Conservation (phyloP, 1,140 invertebrate genomes). For the Hormaphis cornu region DNA sequence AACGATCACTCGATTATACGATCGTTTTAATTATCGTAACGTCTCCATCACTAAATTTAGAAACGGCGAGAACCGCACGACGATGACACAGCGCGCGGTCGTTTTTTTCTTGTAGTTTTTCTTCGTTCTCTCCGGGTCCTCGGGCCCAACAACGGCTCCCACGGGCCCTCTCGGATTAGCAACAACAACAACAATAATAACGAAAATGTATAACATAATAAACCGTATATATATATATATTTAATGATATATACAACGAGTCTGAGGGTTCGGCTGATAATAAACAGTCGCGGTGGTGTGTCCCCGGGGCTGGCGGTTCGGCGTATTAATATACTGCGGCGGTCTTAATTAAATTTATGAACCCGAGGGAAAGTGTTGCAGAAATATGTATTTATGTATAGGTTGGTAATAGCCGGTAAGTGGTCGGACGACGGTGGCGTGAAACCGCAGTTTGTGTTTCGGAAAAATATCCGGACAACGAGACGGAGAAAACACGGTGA, state of each 20-base stretch:
- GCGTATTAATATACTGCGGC: no score
- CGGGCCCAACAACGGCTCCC: constrained; percentile 4
- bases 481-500: no score
- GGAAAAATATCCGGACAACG: no score
- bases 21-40: no score
- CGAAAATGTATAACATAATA: constrained; percentile 31
- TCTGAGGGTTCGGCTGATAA: constrained; percentile 6
- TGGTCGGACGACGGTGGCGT: no score
- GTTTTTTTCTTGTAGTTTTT: background rate
- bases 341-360: constrained; percentile 32
- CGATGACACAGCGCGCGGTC: background rate
- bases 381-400: no score
- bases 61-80: no score
- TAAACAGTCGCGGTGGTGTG: constrained; percentile 19
- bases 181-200: constrained; percentile 30
- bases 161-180: constrained; percentile 8
- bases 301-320: constrained; percentile 7
- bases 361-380: background rate
- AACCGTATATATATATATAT: constrained; percentile 30
- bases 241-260: no score
- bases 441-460: no score
- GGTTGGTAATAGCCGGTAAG: no score
- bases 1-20: no score
- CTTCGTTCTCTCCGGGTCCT: background rate
- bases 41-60: no score